Evolutionary conservation across 92 coral and sea anemone genomes (phyloP), one percentile per base, ranked within the genome.

Genomic region (Phenganax stokvisi): DNA sequence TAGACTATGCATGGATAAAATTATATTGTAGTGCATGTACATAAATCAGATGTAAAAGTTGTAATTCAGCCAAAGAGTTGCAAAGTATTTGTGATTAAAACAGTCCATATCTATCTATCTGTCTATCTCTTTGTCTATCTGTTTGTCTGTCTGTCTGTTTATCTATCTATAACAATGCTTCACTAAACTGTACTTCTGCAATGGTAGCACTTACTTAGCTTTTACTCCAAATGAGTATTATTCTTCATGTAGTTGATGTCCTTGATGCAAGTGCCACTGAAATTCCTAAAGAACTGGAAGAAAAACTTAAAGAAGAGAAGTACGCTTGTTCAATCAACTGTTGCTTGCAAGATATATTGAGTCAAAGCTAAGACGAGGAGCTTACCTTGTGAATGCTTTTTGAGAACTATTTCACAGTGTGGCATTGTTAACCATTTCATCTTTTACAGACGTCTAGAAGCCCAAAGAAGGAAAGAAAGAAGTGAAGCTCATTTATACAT

Each of bases 401-500:
- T 20, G 58, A 83, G 37, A 29, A 47, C 12, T 3, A 51, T 11
- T 29, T 77, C 27, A 59, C n/a, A 13, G 65, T 25, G 12, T 8
- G 31, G n/a, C 29, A 6, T 60, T 4, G 20, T 52, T n/a, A 68
- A 28, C 12, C 37, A 27, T 71, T 65, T 51, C 31, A 80, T 37
- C 12, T 15, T 65, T 61, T 25, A 54, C 81, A 94, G 97, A 91
- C 88, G 91, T 73, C 90, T 96, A 56, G 99, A 96, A 82, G 88
- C 92, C 53, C 99, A 92, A 76, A 92, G 92, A 89, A 76, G 99
- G 75, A 96, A 96, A 75, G 99, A 96, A 66, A 96, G 99, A 75
- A 93, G 90, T 10, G 99, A 96, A 84, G 97, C 99, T 0, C 99
- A 96, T 84, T 86, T 96, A 87, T 96, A 96, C 66, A 88, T 96